phyloP scores from a whole-genome alignment of 2,113 vertebrate species.

The Brienomyrus longianalis region DNA sequence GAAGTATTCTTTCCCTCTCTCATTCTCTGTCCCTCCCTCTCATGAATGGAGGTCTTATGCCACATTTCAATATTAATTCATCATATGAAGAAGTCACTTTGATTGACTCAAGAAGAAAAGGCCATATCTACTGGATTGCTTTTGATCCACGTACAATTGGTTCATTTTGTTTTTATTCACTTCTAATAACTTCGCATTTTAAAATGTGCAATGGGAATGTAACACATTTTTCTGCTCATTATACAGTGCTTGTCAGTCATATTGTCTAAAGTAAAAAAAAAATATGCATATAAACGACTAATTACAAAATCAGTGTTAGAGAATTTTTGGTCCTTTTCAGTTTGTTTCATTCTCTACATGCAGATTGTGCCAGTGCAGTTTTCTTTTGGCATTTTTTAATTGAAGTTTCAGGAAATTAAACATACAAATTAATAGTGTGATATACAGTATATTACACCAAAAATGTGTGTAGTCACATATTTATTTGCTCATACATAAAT shows the following conservation, averaged over 20 bases:
- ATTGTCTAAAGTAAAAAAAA: neutral
- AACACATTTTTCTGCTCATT: neutral
- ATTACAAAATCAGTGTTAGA: neutral
- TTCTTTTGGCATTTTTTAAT: neutral
- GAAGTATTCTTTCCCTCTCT: slow-evolving; percentile 56
- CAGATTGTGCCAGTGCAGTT: neutral
- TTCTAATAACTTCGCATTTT: neutral
- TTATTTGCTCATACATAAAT: neutral
- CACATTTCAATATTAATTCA: slow-evolving; percentile 4
- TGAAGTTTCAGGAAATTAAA: neutral
- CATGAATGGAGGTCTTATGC: slow-evolving; percentile 48
- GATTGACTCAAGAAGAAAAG: neutral
- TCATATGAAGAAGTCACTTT: slow-evolving; percentile 1
- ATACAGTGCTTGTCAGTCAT: neutral
- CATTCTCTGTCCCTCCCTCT: slow-evolving; percentile 24
- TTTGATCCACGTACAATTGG: slow-evolving; percentile 13
- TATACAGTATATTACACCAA: neutral
- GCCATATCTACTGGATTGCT: neutral
- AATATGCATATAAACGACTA: neutral
- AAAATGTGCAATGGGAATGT: neutral
- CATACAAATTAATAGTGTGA: neutral
- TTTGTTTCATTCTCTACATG: neutral
- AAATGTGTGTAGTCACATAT: neutral
- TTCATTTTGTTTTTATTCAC: neutral
- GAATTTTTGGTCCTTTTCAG: neutral